A percentile compares a stretch with the other conserved stretches of the same genome.
Conservation (phyloP, 1,140 invertebrate species). For the Nephila pilipes region DNA sequence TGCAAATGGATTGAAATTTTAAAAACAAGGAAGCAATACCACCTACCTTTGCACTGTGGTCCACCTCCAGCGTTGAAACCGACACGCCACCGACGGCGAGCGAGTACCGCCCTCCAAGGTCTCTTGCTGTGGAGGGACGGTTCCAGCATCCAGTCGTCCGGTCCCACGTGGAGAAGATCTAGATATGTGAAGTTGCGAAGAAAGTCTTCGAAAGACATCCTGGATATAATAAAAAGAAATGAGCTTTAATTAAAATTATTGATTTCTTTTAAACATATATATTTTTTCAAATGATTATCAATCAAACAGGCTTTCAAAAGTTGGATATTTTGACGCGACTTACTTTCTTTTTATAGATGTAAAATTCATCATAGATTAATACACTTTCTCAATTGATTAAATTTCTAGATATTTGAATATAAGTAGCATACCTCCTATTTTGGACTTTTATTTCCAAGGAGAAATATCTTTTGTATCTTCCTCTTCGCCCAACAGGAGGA, state of each 20-base stretch:
- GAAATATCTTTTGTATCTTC: no score
- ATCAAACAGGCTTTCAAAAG: no score
- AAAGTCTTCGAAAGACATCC: slow-evolving; percentile 90
- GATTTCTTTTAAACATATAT: background rate
- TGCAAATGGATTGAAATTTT: background rate
- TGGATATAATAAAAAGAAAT: slow-evolving; percentile 78
- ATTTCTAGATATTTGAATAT: no score
- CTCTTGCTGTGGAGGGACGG: slow-evolving; percentile 86
- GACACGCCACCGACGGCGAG: slow-evolving; percentile 85
- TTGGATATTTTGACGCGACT: no score
- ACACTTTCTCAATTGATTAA: no score
- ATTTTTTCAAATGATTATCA: no score
- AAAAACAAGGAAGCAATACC: background rate
- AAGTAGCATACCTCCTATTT: no score
- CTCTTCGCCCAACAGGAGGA: no score
- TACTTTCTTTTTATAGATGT: no score
- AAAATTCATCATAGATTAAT: no score
- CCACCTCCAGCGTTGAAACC: slow-evolving; percentile 88
- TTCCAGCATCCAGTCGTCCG: slow-evolving; percentile 88
- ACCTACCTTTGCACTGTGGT: slow-evolving; percentile 84
- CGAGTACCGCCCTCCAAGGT: slow-evolving; percentile 88
- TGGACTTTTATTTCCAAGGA: no score
- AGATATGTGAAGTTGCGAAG: slow-evolving; percentile 86
- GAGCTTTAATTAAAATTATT: background rate
- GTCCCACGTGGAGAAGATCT: slow-evolving; percentile 89